Percentiles rank a stretch among this genome's conserved stretches.
Evolutionary conservation across 2,113 vertebrate species (phyloP).

Genomic region (Taurulus bubalis): DNA sequence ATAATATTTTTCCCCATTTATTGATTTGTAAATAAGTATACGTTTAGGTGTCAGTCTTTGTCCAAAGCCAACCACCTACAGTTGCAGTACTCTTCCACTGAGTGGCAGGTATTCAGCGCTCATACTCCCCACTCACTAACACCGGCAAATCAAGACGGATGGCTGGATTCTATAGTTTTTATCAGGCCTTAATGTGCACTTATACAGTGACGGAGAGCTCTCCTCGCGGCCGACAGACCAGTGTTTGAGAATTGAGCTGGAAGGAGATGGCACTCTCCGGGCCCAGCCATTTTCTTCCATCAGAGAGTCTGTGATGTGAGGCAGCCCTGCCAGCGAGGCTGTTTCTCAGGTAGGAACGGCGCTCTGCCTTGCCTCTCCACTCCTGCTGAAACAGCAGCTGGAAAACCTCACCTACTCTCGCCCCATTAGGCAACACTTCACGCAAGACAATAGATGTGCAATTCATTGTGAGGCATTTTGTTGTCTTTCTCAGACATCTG

Average conservation of each 20-base stretch:
- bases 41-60: not conserved
- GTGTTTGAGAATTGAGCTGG: slow-evolving; percentile 63
- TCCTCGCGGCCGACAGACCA: slow-evolving; percentile 56
- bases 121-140: slow-evolving; percentile 46
- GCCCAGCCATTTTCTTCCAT: slow-evolving; percentile 61
- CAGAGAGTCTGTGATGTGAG: slow-evolving; percentile 63
- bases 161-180: slow-evolving; percentile 67
- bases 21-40: not conserved
- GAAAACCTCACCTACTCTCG: slow-evolving; percentile 48
- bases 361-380: slow-evolving; percentile 45
- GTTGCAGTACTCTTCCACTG: slow-evolving; percentile 76
- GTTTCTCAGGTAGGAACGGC: slow-evolving; percentile 53
- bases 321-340: slow-evolving; percentile 49
- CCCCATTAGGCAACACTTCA: slow-evolving; percentile 54
- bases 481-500: slow-evolving; percentile 46
- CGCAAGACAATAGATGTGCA: slow-evolving; percentile 43
- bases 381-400: slow-evolving; percentile 61
- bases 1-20: not conserved
- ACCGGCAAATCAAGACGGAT: slow-evolving; percentile 77
- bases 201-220: slow-evolving; percentile 70
- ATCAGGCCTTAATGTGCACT: slow-evolving; percentile 77
- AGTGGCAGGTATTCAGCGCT: slow-evolving; percentile 75
- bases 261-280: slow-evolving; percentile 56
- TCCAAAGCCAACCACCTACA: slow-evolving; percentile 42
- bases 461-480: slow-evolving; percentile 40